These are phyloP conservation scores for Megaceryle maxima DNA, from an alignment of 2,113 vertebrate species.

Conservation along the genomic window DNA sequence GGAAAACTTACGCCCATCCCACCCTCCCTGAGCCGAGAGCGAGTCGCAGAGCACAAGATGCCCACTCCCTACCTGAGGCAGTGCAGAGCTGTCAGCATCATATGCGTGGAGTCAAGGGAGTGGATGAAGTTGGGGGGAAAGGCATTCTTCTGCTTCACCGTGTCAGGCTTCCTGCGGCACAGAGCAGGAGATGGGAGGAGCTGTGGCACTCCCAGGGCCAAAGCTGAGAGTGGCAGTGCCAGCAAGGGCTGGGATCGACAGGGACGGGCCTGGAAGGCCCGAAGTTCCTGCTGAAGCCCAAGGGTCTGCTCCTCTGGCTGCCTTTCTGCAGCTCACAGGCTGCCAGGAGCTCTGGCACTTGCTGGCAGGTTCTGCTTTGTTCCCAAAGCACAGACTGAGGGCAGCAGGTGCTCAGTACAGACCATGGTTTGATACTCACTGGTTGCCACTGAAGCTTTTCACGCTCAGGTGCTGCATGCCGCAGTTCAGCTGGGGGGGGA, in stretches of 20 bases:
- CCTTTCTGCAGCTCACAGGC: neutral
- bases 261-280: neutral
- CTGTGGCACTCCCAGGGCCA: neutral
- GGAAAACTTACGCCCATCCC: neutral
- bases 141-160: constrained; percentile 93
- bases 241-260: neutral
- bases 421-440: constrained; percentile 77
- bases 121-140: constrained; percentile 98
- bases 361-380: neutral
- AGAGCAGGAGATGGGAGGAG: fast-evolving
- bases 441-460: constrained; percentile 62
- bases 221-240: neutral
- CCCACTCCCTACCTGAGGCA: constrained; percentile 83
- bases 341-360: neutral
- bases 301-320: neutral
- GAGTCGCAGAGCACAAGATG: neutral
- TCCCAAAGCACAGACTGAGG: neutral
- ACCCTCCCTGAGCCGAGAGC: fast-evolving
- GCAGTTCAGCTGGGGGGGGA: constrained; percentile 76
- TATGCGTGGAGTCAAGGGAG: constrained; percentile 95
- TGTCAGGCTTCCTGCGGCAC: constrained; percentile 84
- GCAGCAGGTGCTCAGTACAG: neutral
- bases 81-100: constrained; percentile 95
- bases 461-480: constrained; percentile 80
- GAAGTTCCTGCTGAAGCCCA: neutral